Percentiles rank a stretch among this genome's conserved stretches.
phyloP scores from a whole-genome alignment of 2,113 vertebrate species.

The Isurus oxyrinchus region DNA sequence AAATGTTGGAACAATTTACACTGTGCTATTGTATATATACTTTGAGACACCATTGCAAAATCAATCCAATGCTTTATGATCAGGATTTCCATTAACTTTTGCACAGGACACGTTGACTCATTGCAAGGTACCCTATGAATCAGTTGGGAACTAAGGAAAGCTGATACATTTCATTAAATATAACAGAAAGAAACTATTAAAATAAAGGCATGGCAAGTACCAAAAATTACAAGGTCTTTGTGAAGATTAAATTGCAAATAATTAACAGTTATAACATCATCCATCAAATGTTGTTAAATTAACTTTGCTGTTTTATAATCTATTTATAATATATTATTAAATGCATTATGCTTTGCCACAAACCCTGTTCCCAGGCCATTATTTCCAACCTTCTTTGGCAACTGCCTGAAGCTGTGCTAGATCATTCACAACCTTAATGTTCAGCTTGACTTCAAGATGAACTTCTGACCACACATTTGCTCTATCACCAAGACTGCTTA shows the following conservation, averaged over 20 bases:
- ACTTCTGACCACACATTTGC: not conserved
- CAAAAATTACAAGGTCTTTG: not conserved
- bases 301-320: not conserved
- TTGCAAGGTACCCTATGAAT: not conserved
- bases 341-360: not conserved
- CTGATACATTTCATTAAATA: not conserved
- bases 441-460: not conserved
- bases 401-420: not conserved
- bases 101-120: not conserved
- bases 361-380: too few relatives aligned
- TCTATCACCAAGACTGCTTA: not conserved
- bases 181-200: not conserved
- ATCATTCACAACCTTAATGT: not conserved
- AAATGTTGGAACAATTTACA: not conserved
- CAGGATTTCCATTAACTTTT: not conserved
- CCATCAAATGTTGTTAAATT: not conserved
- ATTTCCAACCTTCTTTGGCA: not conserved
- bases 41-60: not conserved
- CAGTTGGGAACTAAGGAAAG: not conserved
- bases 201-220: not conserved
- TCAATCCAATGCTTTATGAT: not conserved
- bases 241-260: not conserved
- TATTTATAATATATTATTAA: not conserved
- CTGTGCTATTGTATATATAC: not conserved
- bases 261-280: not conserved